Conservation (phyloP, 2,797 vertebrate genomes). For the Pampus argenteus region DNA sequence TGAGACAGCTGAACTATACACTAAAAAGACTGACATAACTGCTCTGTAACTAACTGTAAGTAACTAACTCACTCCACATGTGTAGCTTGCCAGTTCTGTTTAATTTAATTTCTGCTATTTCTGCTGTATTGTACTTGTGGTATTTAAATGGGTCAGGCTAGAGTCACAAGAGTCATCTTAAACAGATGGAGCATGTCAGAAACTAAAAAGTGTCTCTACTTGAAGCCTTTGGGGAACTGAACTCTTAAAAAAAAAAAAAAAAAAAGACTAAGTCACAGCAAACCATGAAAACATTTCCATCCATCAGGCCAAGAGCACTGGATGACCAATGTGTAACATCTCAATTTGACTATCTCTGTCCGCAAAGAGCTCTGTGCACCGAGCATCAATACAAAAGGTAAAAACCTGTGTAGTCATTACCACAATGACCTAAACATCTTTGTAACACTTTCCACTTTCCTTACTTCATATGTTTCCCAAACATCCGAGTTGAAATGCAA, state of each 20-base stretch:
- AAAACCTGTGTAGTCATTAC: background rate
- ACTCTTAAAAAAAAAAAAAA: conserved; percentile 29
- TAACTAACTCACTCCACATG: conserved; percentile 11
- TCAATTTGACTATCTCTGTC: conserved; percentile 1
- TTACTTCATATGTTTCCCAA: background rate
- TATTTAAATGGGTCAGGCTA: conserved; percentile 51
- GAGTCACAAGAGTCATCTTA: conserved; percentile 46
- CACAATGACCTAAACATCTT: background rate
- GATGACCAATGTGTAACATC: conserved; percentile 33
- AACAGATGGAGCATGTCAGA: conserved; percentile 65
- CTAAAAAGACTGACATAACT: background rate
- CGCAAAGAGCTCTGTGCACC: background rate
- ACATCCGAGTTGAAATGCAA: background rate
- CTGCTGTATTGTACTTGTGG: conserved; percentile 27
- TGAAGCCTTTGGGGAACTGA: conserved; percentile 56
- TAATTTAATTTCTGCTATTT: conserved; percentile 42
- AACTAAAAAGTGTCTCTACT: conserved; percentile 47
- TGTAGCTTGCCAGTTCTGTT: background rate
- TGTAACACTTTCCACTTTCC: background rate
- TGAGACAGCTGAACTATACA: background rate
- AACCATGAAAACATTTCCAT: conserved; percentile 48
- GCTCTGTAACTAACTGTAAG: conserved; percentile 31
- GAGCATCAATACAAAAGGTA: background rate
- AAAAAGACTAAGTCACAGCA: conserved; percentile 49
- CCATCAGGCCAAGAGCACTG: conserved; percentile 21